A percentile compares a stretch with the other conserved stretches of the same genome.
phyloP scores from a whole-genome alignment of 2,113 vertebrate species.

The Coryphaenoides rupestris region DNA sequence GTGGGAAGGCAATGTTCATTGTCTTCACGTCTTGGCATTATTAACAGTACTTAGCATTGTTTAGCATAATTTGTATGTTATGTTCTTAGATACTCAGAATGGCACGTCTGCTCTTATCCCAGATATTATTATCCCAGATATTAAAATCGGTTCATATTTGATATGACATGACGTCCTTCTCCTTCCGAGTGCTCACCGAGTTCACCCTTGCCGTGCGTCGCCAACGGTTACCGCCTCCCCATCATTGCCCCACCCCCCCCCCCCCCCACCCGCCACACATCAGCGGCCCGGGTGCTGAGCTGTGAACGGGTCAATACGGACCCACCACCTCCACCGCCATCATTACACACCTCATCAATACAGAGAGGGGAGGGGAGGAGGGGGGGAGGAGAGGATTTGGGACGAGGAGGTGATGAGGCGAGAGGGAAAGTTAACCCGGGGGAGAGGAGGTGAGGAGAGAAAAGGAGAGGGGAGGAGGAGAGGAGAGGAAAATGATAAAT shows the following conservation, averaged over 20 bases:
- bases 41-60: no score
- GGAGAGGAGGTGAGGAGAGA: neutral
- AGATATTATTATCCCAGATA: no score
- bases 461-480: neutral
- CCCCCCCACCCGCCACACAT: slow-evolving; percentile 16
- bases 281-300: slow-evolving; percentile 18
- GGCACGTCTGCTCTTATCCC: no score
- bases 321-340: no score
- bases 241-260: no score
- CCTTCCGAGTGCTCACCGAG: neutral
- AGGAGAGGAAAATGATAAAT: neutral
- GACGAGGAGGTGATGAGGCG: neutral
- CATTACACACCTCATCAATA: slow-evolving; percentile 19
- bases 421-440: neutral
- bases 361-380: slow-evolving; percentile 1
- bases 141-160: neutral
- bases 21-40: no score
- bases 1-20: no score
- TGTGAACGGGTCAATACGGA: slow-evolving; percentile 21
- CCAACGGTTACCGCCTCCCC: slow-evolving; percentile 19
- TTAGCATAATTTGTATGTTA: no score
- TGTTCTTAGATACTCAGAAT: no score
- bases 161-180: neutral
- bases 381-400: neutral
- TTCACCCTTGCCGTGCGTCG: slow-evolving; percentile 9